Evolutionary conservation across 2,888 invertebrate species (phyloP).

Genomic region (Morpho deidamia): DNA sequence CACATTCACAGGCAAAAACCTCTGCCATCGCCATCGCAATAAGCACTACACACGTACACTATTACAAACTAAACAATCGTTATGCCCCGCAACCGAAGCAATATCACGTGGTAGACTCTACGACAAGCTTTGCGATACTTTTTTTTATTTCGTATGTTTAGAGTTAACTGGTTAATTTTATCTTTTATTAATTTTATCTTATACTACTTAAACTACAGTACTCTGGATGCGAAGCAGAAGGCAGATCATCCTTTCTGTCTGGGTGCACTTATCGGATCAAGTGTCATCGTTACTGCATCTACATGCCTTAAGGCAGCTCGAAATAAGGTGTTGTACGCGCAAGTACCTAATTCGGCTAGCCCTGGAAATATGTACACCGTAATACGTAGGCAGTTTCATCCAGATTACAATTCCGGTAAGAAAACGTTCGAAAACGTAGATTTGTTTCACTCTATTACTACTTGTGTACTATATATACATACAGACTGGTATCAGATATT

Average conservation of each 20-base stretch:
- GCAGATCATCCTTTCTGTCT: slow-evolving; percentile 18
- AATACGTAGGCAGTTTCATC: slow-evolving; percentile 11
- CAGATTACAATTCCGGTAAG: slow-evolving; percentile 23
- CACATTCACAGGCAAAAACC: too few relatives aligned
- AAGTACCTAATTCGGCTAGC: slow-evolving; percentile 17
- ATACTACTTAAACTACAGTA: neutral
- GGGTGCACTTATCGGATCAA: slow-evolving; percentile 22
- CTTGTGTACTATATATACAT: too few relatives aligned
- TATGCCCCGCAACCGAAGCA: too few relatives aligned
- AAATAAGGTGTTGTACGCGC: slow-evolving; percentile 15
- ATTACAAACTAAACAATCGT: too few relatives aligned
- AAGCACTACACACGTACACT: too few relatives aligned
- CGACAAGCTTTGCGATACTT: neutral
- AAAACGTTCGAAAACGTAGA: neutral
- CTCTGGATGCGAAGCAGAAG: neutral
- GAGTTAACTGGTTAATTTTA: neutral
- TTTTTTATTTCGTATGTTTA: neutral
- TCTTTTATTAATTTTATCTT: neutral
- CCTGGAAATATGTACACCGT: slow-evolving; percentile 16
- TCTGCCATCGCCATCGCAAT: too few relatives aligned
- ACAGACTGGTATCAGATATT: too few relatives aligned
- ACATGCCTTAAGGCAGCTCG: slow-evolving; percentile 20
- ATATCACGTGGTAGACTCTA: too few relatives aligned
- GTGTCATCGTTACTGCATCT: slow-evolving; percentile 21
- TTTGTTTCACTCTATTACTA: too few relatives aligned